These are phyloP conservation scores for Sycophila texana DNA, from an alignment of 2,888 invertebrate species.

Conservation along the genomic window DNA sequence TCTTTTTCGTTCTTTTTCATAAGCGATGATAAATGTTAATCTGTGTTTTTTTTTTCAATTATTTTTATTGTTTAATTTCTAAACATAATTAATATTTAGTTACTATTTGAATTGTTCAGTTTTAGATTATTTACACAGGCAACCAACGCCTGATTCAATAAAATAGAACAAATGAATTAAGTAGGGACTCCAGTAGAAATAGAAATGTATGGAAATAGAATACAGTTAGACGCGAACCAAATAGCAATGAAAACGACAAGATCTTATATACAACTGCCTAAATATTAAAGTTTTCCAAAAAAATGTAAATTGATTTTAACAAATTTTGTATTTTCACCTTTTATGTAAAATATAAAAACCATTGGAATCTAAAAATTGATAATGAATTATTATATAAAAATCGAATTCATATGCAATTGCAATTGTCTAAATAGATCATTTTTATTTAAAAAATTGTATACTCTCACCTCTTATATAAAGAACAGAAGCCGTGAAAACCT, in stretches of 20 bases:
- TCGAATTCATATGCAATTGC: neutral
- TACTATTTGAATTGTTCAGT: too few species aligned
- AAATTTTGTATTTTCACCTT: neutral
- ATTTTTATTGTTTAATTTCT: too few species aligned
- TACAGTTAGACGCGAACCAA: conserved; percentile 32
- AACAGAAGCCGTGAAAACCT: neutral
- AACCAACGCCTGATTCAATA: conserved; percentile 47
- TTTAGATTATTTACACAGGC: too few species aligned
- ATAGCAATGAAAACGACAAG: conserved; percentile 32
- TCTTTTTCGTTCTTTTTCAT: too few species aligned
- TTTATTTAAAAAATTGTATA: neutral
- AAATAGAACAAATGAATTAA: conserved; percentile 56
- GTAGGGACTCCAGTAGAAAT: conserved; percentile 56
- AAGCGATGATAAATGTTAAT: too few species aligned
- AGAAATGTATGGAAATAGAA: conserved; percentile 60
- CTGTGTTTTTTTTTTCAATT: too few species aligned
- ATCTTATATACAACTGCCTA: neutral
- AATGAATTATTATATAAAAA: neutral
- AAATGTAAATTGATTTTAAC: neutral
- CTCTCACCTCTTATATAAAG: too few species aligned
- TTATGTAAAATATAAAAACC: neutral
- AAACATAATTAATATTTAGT: too few species aligned
- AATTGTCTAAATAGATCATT: neutral
- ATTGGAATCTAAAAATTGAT: neutral
- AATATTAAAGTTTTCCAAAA: neutral